Percentiles rank a stretch among this genome's conserved stretches.
These are phyloP conservation scores for Triplophysa bombifrons DNA, from an alignment of 2,797 vertebrate genomes.

Conservation along the genomic window DNA sequence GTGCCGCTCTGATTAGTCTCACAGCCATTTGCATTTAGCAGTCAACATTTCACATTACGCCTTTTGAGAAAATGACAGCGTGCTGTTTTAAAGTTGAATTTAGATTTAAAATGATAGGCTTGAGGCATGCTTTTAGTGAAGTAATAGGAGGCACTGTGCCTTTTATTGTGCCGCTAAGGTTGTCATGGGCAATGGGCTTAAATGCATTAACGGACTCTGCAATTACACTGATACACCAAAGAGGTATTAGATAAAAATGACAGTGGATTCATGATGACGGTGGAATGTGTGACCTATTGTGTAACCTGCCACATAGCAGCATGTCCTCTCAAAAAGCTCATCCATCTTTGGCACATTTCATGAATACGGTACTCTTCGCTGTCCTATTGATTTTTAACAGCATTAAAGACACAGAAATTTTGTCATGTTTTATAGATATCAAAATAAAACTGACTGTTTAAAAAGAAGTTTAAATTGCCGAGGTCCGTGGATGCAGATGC, in stretches of 20 bases:
- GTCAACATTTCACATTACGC: slow-evolving; percentile 21
- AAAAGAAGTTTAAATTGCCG: not conserved
- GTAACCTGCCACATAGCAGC: not conserved
- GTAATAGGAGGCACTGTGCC: slow-evolving; percentile 24
- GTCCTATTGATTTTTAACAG: not conserved
- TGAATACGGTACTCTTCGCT: not conserved
- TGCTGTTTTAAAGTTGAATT: slow-evolving; percentile 31
- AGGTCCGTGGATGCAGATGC: not conserved
- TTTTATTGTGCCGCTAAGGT: slow-evolving; percentile 34
- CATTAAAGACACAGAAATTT: not conserved
- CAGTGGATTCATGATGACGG: slow-evolving; percentile 19
- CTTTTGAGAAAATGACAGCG: slow-evolving; percentile 36
- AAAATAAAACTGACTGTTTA: not conserved
- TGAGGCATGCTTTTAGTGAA: slow-evolving; percentile 36
- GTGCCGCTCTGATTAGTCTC: slow-evolving; percentile 26
- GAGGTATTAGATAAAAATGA: slow-evolving; percentile 41
- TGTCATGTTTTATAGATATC: too few species aligned
- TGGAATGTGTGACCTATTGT: slow-evolving; percentile 17
- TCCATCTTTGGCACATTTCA: not conserved
- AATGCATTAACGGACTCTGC: slow-evolving; percentile 41
- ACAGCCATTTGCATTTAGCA: slow-evolving; percentile 40
- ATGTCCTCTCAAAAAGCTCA: not conserved
- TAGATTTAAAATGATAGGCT: slow-evolving; percentile 9
- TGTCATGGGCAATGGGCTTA: slow-evolving; percentile 36
- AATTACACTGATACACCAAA: slow-evolving; percentile 45